These are phyloP conservation scores for Aporrectodea caliginosa DNA, from an alignment of 1,140 invertebrate genomes.

Conservation along the genomic window DNA sequence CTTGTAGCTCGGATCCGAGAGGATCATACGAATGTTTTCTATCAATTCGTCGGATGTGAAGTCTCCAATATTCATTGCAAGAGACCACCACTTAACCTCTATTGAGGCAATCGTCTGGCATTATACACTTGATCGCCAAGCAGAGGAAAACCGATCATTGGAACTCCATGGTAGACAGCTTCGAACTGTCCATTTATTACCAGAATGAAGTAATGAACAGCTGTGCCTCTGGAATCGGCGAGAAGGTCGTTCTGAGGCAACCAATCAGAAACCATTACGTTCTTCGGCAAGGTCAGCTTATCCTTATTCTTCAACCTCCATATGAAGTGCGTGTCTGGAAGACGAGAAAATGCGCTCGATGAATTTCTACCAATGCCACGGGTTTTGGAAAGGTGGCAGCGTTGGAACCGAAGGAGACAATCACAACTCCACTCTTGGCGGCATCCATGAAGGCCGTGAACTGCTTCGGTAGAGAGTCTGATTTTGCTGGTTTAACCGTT, in stretches of 20 bases:
- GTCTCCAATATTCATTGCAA: neutral
- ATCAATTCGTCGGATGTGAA: neutral
- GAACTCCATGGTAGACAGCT: slow-evolving; percentile 38
- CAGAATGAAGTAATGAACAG: slow-evolving; percentile 43
- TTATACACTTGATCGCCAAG: slow-evolving; percentile 46
- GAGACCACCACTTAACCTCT: slow-evolving; percentile 28
- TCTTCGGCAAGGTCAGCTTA: slow-evolving; percentile 53
- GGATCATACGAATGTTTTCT: neutral
- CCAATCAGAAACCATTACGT: slow-evolving; percentile 65
- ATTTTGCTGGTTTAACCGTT: neutral
- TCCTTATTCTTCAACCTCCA: slow-evolving; percentile 1
- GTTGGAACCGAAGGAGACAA: slow-evolving; percentile 23
- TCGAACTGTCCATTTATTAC: slow-evolving; percentile 41
- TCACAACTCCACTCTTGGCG: slow-evolving; percentile 9
- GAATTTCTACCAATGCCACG: slow-evolving; percentile 6
- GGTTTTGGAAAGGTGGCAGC: neutral
- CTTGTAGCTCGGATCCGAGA: slow-evolving; percentile 1
- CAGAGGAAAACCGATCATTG: slow-evolving; percentile 42
- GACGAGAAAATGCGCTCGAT: neutral
- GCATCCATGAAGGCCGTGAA: neutral
- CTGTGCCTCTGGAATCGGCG: slow-evolving; percentile 35
- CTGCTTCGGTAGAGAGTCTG: neutral
- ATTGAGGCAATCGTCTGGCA: slow-evolving; percentile 40
- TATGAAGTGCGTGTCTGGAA: neutral
- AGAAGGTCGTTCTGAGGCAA: slow-evolving; percentile 62